phyloP scores from a whole-genome alignment of 53 echinoderm and acorn worm genomes.

The Arbacia lixula region DNA sequence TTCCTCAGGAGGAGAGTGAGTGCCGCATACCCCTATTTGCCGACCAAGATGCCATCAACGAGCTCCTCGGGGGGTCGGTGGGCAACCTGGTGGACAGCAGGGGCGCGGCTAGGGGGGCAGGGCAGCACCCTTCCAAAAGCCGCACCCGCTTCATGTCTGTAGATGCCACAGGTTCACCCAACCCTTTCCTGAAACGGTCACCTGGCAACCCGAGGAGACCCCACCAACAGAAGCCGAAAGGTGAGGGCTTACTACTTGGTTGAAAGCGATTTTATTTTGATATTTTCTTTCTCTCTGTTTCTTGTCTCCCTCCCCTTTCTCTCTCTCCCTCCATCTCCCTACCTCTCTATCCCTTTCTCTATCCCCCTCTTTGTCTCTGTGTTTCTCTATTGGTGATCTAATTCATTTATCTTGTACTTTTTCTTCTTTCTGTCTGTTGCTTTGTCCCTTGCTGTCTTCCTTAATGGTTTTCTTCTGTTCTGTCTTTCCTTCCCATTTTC shows the following conservation, averaged over 20 bases:
- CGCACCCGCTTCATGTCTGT: constrained; percentile 40
- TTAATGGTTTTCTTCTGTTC: background rate
- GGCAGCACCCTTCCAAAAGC: too few relatives aligned
- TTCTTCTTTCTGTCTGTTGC: too few relatives aligned
- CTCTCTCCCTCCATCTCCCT: background rate
- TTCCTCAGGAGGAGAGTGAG: constrained; percentile 34
- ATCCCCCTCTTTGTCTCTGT: background rate
- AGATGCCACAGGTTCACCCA: constrained; percentile 22
- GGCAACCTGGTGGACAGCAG: background rate
- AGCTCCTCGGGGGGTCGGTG: background rate
- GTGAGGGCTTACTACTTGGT: background rate
- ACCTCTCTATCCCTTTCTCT: background rate
- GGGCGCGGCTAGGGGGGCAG: background rate
- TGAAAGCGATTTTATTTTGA: too few relatives aligned
- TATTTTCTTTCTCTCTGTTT: background rate
- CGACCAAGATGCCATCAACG: constrained; percentile 29
- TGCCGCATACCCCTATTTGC: constrained; percentile 35
- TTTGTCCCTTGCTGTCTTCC: background rate
- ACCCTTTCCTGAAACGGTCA: constrained; percentile 3
- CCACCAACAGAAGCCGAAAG: constrained; percentile 4
- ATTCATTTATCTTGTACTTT: too few relatives aligned
- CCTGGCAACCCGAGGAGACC: constrained; percentile 20
- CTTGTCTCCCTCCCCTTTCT: background rate
- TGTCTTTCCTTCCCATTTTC: background rate
- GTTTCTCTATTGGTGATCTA: too few relatives aligned